A percentile compares a stretch with the other conserved stretches of the same genome.
phyloP scores from a whole-genome alignment of 2,797 vertebrate species.

The Odontamblyopus rebecca region DNA sequence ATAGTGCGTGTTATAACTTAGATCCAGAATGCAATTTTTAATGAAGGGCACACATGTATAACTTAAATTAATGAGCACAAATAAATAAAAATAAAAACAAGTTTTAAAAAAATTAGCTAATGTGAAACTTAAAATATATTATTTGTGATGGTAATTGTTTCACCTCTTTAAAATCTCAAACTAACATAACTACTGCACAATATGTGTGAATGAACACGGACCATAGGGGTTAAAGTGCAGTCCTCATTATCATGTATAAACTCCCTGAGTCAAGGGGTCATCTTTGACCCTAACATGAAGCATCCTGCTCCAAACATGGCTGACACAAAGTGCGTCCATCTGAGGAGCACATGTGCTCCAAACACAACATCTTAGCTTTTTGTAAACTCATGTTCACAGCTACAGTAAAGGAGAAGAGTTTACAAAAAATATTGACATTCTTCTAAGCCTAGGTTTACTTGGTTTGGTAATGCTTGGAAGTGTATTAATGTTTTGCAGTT shows the following conservation, averaged over 20 bases:
- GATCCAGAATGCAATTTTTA: slow-evolving; percentile 7
- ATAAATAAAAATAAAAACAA: too few relatives aligned
- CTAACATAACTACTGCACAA: background rate
- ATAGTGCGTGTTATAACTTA: slow-evolving; percentile 19
- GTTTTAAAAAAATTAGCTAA: background rate
- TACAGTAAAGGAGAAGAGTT: background rate
- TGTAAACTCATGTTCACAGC: background rate
- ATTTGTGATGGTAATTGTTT: background rate
- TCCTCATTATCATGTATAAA: slow-evolving; percentile 77
- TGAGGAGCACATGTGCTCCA: slow-evolving; percentile 32
- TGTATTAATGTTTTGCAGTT: background rate
- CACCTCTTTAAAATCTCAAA: background rate
- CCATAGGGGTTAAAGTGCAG: slow-evolving; percentile 66
- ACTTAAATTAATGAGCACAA: background rate
- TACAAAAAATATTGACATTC: background rate
- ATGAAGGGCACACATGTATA: background rate
- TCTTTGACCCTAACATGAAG: slow-evolving; percentile 69
- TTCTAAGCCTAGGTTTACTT: background rate
- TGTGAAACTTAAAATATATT: background rate
- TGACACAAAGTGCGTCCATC: slow-evolving; percentile 51
- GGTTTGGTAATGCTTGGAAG: background rate
- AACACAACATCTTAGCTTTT: slow-evolving; percentile 2
- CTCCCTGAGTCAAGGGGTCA: slow-evolving; percentile 69
- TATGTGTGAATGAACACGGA: slow-evolving; percentile 59
- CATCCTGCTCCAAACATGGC: slow-evolving; percentile 63